Evolutionary conservation across 2,888 invertebrate species (phyloP), one percentile per base, ranked within the genome.

Genomic region (Andrena hattorfiana): DNA sequence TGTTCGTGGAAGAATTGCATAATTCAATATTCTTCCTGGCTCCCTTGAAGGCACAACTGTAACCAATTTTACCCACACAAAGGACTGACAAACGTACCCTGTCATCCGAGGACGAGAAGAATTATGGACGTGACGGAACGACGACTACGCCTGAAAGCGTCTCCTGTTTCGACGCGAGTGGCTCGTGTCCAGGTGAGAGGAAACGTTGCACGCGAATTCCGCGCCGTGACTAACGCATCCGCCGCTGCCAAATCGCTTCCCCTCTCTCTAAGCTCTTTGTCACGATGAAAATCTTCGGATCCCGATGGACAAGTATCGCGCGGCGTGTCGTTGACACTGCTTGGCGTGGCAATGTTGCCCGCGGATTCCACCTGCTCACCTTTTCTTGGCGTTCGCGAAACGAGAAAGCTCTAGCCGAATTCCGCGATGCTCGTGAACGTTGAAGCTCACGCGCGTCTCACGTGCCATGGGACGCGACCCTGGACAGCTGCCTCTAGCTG

Each of bases 241-340:
- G 51, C 42, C 23, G 16, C 8, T 77, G 83, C 83, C 83, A 84
- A 77, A 81, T 60, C 30, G 10, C 23, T 26, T 7, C 13, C 28
- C 28, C 28, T 16, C 42, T 42, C 42, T 16, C 42, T 4, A 13
- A 42, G 16, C 5, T 5, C 48, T 35, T 49, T 62, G 71, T 67
- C 42, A 32, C 51, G 48, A 71, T 30, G 81, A 77, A 71, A 73
- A 71, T 62, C 48, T n/a, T 68, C 68, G 64, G 51, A 23, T 20
- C 10, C 20, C 75, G 71, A 71, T 68, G 66, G 62, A 69, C 62
- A 28, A 62, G 20, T 20, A 60, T 48, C 64, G 63, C 42, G 48
- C 30, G 66, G 51, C 32, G 74, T 84, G 83, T 81, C 83, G 83
- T 84, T 84, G 83, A 84, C 77, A 81, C 77, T 79, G 70, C 42